Base-by-base conservation (phyloP, 2,888 invertebrate species). In the Amaurobius ferox region DNA sequence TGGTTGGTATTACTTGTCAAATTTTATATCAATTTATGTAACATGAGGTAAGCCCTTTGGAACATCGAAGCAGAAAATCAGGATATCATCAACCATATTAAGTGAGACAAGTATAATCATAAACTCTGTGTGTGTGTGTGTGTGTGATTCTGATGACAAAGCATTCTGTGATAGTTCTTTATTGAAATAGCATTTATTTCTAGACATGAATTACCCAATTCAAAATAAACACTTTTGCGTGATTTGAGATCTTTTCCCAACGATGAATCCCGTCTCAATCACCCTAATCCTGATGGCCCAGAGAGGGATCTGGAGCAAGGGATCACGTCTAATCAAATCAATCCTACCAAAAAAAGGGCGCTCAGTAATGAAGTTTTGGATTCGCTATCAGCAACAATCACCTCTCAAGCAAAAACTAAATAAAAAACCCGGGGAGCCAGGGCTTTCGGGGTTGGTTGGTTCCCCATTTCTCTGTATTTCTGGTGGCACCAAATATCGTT, bases 401-500 rank as follows among this genome's bases (percentile, higher is more conserved):
- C 55, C 55, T 55, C 55, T 23, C 44, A 44, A 44, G 16, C 9
- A 16, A 55, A 19, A 55, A 55, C 1, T 23, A 55, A 1, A 55
- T 23, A n/a, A 0, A 23, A 55, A 55, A 55, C 23, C 1, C 23
- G 23, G 55, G 55, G 55, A 23, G 3, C 23, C 55, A 55, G 19
- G 23, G 55, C 55, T 23, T 23, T 55, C 16, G 1, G 55, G 55
- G 7, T 55, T 7, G 55, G 7, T 23, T 7, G 55, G 5, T 23
- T 23, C 44, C 55, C 55, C 55, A 23, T 1, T 23, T 55, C 55
- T 3, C 3, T 23, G 55, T 23, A 23, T 55, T 55, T 23, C 23
- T 55, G 23, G 55, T 32, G 44, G 67, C 77, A 48, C 67, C 73
- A 66, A 73, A 73, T 73, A 55, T 61, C 67, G 35, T 71, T 64